Percentiles rank a stretch among this genome's conserved stretches.
Evolutionary conservation across 2,113 vertebrate genomes (phyloP).

Genomic region (Camelus bactrianus): DNA sequence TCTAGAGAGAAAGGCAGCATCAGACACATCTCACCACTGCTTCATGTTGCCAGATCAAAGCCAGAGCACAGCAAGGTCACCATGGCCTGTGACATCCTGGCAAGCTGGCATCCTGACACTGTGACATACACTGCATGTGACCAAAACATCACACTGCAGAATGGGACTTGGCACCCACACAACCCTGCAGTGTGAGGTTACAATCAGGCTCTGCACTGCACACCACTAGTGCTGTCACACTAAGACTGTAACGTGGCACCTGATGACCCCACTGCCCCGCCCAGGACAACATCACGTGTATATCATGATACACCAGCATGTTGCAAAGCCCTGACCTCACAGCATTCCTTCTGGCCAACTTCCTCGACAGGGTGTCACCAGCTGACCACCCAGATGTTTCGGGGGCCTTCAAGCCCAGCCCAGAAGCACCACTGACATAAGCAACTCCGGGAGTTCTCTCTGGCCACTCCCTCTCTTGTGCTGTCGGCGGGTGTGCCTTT

Average conservation of each 20-base stretch:
- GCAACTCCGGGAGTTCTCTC: neutral
- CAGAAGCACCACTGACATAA: neutral
- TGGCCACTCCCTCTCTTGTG: neutral
- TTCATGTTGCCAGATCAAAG: neutral
- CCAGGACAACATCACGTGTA: fast-evolving
- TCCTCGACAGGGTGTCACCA: neutral
- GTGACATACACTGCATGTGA: neutral
- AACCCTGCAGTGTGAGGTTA: neutral
- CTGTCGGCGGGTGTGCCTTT: neutral
- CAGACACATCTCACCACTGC: fast-evolving
- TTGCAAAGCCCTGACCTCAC: neutral
- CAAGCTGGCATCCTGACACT: neutral
- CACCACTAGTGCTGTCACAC: no score
- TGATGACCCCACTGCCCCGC: neutral
- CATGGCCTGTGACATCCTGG: neutral
- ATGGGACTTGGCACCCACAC: neutral
- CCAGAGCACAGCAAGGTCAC: neutral
- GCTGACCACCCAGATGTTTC: neutral
- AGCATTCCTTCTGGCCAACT: neutral
- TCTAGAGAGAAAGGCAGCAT: neutral
- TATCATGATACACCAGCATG: neutral
- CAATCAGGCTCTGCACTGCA: no score
- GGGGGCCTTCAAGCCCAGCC: neutral
- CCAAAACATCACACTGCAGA: neutral
- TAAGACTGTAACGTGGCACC: neutral